Percentiles rank a stretch among this genome's conserved stretches.
phyloP scores from a whole-genome alignment of 2,888 invertebrate genomes.

The Rhaphigaster nebulosa region DNA sequence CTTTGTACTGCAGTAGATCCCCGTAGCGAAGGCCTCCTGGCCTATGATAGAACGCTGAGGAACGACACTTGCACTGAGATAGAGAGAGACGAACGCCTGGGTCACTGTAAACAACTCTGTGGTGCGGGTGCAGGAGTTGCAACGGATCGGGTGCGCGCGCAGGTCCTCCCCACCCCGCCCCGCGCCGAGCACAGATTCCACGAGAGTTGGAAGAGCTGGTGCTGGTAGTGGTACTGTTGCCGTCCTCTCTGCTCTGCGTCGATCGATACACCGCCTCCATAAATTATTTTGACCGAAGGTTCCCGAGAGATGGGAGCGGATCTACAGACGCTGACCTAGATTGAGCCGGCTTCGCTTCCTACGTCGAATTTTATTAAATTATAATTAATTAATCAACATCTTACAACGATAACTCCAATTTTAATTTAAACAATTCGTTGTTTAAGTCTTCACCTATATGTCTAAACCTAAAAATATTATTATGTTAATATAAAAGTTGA shows the following conservation, averaged over 20 bases:
- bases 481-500: too few relatives aligned
- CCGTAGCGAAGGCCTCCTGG: not conserved
- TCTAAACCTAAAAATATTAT: too few relatives aligned
- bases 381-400: not conserved
- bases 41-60: not conserved
- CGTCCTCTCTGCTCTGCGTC: not conserved
- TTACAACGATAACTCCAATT: not conserved
- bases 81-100: not conserved
- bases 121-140: slow-evolving; percentile 42
- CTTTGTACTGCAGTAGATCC: not conserved
- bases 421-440: not conserved
- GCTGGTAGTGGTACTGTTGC: not conserved
- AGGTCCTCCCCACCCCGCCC: not conserved
- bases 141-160: slow-evolving; percentile 44
- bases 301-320: slow-evolving; percentile 8
- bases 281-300: slow-evolving; percentile 42
- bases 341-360: not conserved
- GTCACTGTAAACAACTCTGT: slow-evolving; percentile 56
- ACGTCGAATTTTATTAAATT: not conserved
- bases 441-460: too few relatives aligned
- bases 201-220: not conserved
- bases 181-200: not conserved
- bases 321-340: slow-evolving; percentile 1
- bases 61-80: not conserved
- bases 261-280: slow-evolving; percentile 23